Evolutionary conservation across 2,113 vertebrate species (phyloP), one percentile per base, ranked within the genome.

Genomic region (Haplotaxodon microlepis): DNA sequence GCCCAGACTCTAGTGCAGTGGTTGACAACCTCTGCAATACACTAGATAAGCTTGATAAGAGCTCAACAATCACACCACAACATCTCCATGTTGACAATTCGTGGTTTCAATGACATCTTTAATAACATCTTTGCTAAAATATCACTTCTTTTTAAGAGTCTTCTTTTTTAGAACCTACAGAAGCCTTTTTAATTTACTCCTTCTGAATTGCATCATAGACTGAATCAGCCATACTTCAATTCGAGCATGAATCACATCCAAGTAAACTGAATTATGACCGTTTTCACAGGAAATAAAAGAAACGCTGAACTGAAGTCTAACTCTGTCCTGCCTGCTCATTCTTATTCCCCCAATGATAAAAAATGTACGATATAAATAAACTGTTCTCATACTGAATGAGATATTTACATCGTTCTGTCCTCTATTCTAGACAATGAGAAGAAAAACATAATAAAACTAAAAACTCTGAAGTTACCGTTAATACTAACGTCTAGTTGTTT

Each of bases 1-100:
- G 51, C 78, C 80, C 50, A 10, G 17, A 50, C 36, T 88, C 66
- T 90, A 89, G 79, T 88, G 93, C 92, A 92, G 86, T 90, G 85
- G 82, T 89, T 51, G 86, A 89, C 88, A 84, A 21, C 61, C 56
- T 83, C 84, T 91, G 85, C 84, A 90, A 47, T 61, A 85, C 45
- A 85, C 11, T 47, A 84, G 80, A 86, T 29, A 8, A 24, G 73
- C 29, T 51, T 66, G 69, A 84, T n/a, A 54, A 50, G 24, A 85
- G 42, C 38, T 54, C 40, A 36, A 45, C n/a, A 59, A 66, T 31
- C 38, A 79, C 21, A 78, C 27, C 2, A 11, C 50, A 84, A 8
- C 59, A 76, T 17, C 27, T 51, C 29, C 11, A 17, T 31, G 5
- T 8, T 53, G 71, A 76, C 42, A 24, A 73, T 71, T 36, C 8